Evolutionary conservation across 1,140 invertebrate genomes (phyloP).

Genomic region (Drosophila gunungcola): DNA sequence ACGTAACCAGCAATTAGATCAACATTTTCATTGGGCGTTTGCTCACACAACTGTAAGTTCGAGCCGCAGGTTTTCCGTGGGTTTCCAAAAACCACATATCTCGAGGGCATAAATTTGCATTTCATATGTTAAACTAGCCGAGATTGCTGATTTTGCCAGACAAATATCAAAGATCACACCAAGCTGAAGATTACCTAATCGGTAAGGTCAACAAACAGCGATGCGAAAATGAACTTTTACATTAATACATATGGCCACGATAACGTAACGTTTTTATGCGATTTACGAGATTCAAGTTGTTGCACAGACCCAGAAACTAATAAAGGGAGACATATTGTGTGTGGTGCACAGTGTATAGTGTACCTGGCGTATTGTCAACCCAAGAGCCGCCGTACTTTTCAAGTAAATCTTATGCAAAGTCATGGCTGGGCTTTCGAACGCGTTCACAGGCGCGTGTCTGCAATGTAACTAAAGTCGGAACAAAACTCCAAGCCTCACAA

Average conservation of each 20-base stretch:
- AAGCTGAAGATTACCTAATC: slow-evolving; percentile 54
- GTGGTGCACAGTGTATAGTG: no score
- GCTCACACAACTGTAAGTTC: slow-evolving; percentile 40
- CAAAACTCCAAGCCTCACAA: slow-evolving; percentile 36
- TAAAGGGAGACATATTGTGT: slow-evolving; percentile 17
- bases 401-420: slow-evolving; percentile 77
- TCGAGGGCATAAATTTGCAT: slow-evolving; percentile 46
- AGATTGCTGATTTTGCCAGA: no score
- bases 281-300: slow-evolving; percentile 61
- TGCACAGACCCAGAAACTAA: slow-evolving; percentile 49
- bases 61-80: slow-evolving; percentile 19
- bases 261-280: slow-evolving; percentile 77
- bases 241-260: slow-evolving; percentile 54
- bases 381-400: slow-evolving; percentile 12
- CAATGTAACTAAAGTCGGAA: slow-evolving; percentile 51
- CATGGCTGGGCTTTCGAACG: slow-evolving; percentile 61
- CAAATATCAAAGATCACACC: slow-evolving; percentile 36
- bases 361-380: slow-evolving; percentile 51
- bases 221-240: slow-evolving; percentile 66
- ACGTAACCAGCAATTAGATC: slow-evolving; percentile 64
- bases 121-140: no score
- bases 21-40: slow-evolving; percentile 34
- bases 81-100: slow-evolving; percentile 13
- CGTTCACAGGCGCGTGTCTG: slow-evolving; percentile 28
- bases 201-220: slow-evolving; percentile 58